phyloP scores from a whole-genome alignment of 2,797 vertebrate species.

The Geotrypetes seraphini region DNA sequence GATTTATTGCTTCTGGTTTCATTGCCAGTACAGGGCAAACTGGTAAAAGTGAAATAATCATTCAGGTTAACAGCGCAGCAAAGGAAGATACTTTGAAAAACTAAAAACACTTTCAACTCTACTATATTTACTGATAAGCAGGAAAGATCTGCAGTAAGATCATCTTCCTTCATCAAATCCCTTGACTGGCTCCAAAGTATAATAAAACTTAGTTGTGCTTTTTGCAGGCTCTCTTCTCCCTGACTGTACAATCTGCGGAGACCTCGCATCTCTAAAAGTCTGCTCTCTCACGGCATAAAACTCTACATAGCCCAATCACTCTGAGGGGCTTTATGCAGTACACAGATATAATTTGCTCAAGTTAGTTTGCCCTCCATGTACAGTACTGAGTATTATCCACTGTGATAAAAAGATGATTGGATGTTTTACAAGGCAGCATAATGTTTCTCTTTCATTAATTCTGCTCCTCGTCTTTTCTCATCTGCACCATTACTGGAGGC shows the following conservation, averaged over 20 bases:
- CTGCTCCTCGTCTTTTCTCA: constrained; percentile 16
- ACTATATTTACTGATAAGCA: not conserved
- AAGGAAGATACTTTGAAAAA: not conserved
- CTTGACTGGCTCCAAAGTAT: not conserved
- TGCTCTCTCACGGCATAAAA: constrained; percentile 6
- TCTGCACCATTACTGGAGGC: constrained; percentile 14
- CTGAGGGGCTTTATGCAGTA: constrained; percentile 6
- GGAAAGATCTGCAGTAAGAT: not conserved
- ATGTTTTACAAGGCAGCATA: no score
- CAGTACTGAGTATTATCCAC: no score
- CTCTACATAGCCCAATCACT: constrained; percentile 11
- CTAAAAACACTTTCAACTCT: not conserved
- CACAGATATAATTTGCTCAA: no score
- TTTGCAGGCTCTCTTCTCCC: not conserved
- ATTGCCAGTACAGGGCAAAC: constrained; percentile 17
- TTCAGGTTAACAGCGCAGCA: constrained; percentile 34
- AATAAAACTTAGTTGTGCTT: not conserved
- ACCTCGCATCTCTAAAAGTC: constrained; percentile 11
- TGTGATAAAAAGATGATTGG: no score
- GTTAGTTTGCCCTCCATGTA: no score
- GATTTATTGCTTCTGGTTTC: constrained; percentile 51
- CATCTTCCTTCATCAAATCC: fast-evolving
- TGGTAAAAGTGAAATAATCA: constrained; percentile 28
- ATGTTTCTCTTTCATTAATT: constrained; percentile 31
- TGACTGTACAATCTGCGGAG: constrained; percentile 3